Conservation (phyloP, 1,140 invertebrate species). For the Harlomillsia oculata region DNA sequence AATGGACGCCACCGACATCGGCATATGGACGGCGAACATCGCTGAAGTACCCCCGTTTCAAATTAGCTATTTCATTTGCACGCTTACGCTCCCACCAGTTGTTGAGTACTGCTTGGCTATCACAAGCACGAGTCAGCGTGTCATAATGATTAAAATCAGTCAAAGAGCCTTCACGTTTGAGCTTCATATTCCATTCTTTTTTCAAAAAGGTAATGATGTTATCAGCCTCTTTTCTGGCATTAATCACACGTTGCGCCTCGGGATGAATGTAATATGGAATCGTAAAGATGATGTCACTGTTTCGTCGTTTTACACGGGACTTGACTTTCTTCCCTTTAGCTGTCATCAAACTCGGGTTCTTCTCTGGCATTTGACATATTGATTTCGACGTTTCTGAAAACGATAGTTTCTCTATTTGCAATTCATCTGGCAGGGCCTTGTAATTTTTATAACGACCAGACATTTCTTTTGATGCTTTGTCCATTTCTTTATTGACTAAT, state of each 20-base stretch:
- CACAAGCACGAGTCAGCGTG: neutral
- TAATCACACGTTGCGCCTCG: neutral
- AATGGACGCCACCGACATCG: too few relatives aligned
- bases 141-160: constrained; percentile 5
- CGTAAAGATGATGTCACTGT: constrained; percentile 7
- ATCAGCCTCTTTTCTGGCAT: constrained; percentile 7
- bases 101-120: constrained; percentile 3
- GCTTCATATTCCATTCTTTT: constrained; percentile 21
- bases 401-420: neutral
- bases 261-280: constrained; percentile 14
- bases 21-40: too few relatives aligned
- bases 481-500: too few relatives aligned
- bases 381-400: neutral
- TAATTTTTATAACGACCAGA: neutral
- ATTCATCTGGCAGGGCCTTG: neutral
- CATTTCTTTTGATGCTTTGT: too few relatives aligned
- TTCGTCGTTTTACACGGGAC: neutral
- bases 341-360: neutral
- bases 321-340: neutral
- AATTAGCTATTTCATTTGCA: constrained; percentile 5
- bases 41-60: neutral
- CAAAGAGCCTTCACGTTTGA: constrained; percentile 13
- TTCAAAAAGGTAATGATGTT: constrained; percentile 27
- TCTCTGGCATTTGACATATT: neutral
- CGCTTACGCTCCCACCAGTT: neutral